These are phyloP conservation scores for Lochmaea capreae DNA, from an alignment of 2,888 invertebrate species.

Conservation along the genomic window DNA sequence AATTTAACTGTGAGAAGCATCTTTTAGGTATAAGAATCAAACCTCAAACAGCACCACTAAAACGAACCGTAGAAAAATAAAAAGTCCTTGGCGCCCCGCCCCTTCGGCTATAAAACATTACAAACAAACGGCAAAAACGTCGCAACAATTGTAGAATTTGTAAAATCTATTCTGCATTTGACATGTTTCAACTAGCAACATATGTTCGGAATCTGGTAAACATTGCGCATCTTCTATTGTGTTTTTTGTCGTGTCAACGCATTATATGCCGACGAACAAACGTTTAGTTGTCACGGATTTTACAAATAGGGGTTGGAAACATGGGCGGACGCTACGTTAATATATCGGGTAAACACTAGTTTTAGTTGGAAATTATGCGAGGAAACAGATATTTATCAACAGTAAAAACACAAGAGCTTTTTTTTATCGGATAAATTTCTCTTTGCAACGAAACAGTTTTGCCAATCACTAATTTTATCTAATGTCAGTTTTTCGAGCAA, in stretches of 20 bases:
- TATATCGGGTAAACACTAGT: background rate
- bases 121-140: conserved; percentile 34
- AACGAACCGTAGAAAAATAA: conserved; percentile 28
- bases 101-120: conserved; percentile 42
- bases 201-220: conserved; percentile 57
- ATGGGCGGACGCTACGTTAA: conserved; percentile 5
- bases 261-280: conserved; percentile 41
- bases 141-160: conserved; percentile 44
- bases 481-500: too few relatives aligned
- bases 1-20: conserved; percentile 12
- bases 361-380: too few relatives aligned
- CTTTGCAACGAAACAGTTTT: too few relatives aligned
- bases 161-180: conserved; percentile 50
- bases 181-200: conserved; percentile 54
- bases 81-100: conserved; percentile 33
- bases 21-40: conserved; percentile 20
- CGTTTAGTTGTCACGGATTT: conserved; percentile 53
- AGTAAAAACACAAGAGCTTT: too few relatives aligned
- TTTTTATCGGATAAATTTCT: too few relatives aligned
- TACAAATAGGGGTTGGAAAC: conserved; percentile 39
- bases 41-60: conserved; percentile 17
- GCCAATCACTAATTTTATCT: too few relatives aligned
- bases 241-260: conserved; percentile 60
- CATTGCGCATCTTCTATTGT: conserved; percentile 62
- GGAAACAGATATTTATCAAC: too few relatives aligned